Conservation (phyloP, 2,888 invertebrate genomes). For the Ichneumoninae sp. region DNA sequence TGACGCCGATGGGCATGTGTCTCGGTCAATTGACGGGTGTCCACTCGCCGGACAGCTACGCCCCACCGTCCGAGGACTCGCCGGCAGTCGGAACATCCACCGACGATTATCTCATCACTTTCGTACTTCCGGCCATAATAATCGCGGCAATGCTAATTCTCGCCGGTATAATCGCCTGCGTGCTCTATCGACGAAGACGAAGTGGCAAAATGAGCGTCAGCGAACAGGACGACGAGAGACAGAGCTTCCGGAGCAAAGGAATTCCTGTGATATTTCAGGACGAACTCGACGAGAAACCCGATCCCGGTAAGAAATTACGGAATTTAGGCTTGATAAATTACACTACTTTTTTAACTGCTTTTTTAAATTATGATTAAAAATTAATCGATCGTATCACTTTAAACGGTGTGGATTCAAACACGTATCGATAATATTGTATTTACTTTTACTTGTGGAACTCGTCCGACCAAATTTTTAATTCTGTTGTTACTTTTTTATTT, state of each 20-base stretch:
- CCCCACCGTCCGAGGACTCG: conserved; percentile 80
- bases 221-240: conserved; percentile 92
- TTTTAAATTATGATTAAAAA: too few relatives aligned
- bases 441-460: background rate
- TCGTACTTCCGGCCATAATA: conserved; percentile 94
- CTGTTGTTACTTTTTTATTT: background rate
- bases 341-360: background rate
- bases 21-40: conserved; percentile 84
- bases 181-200: conserved; percentile 92
- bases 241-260: conserved; percentile 92
- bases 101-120: conserved; percentile 91
- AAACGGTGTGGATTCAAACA: too few relatives aligned
- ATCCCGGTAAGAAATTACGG: conserved; percentile 86
- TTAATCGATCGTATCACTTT: too few relatives aligned
- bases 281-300: conserved; percentile 96
- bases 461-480: background rate
- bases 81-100: conserved; percentile 83
- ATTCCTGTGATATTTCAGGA: conserved; percentile 99
- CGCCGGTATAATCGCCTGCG: conserved; percentile 94
- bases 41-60: conserved; percentile 79
- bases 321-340: background rate
- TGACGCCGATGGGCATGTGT: conserved; percentile 86
- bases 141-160: conserved; percentile 94
- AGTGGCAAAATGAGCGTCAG: conserved; percentile 94
- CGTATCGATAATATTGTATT: background rate